phyloP scores from a whole-genome alignment of 2,888 invertebrate species.

The Tachina fera region DNA sequence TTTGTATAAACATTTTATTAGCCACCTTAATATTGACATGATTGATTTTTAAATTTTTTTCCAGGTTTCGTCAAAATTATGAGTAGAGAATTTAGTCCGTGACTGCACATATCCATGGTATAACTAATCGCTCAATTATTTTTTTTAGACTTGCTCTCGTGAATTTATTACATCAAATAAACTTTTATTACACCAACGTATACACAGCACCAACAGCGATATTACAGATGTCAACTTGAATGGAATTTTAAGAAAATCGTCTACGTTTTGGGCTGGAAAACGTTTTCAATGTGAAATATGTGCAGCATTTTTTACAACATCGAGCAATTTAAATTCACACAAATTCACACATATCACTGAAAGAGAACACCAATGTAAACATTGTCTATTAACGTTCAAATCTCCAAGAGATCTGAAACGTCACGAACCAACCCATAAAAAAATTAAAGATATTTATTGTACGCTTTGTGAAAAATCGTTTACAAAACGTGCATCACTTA shows the following conservation, averaged over 20 bases:
- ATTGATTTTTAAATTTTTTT: no score
- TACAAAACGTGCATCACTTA: conserved; percentile 74
- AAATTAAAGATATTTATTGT: conserved; percentile 74
- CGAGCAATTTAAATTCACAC: conserved; percentile 76
- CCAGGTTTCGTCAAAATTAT: no score
- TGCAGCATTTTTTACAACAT: conserved; percentile 75
- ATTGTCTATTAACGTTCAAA: conserved; percentile 74
- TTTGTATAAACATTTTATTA: no score
- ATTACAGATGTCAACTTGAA: conserved; percentile 13
- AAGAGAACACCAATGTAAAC: conserved; percentile 73
- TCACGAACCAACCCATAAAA: conserved; percentile 74
- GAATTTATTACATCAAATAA: conserved; percentile 75
- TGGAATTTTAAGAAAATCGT: conserved; percentile 4
- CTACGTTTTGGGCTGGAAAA: conserved; percentile 44
- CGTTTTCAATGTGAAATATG: conserved; percentile 77
- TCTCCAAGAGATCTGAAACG: conserved; percentile 75
- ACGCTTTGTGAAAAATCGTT: conserved; percentile 75
- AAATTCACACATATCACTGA: conserved; percentile 73
- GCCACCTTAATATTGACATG: no score
- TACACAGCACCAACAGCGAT: conserved; percentile 68
- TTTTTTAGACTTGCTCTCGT: conserved; percentile 72
- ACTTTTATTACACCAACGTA: conserved; percentile 74
- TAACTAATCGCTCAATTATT: not conserved
- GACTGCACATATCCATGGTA: not conserved
- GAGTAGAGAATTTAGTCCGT: no score